These are phyloP conservation scores for Melangyna quadrimaculata DNA, from an alignment of 2,888 invertebrate species.

Conservation along the genomic window DNA sequence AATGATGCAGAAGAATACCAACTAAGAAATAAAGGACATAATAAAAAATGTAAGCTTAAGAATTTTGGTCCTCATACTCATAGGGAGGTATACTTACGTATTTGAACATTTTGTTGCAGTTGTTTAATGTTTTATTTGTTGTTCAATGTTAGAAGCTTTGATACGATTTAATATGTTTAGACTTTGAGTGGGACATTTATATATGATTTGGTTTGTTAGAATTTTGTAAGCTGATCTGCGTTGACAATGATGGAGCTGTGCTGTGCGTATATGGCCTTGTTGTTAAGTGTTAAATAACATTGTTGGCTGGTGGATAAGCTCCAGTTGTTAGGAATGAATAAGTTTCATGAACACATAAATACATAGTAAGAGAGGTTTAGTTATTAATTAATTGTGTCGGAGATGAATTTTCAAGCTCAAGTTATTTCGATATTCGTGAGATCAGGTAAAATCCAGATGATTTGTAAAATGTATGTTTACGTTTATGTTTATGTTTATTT, in stretches of 20 bases:
- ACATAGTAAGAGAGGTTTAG: not conserved
- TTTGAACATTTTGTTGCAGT: conserved; percentile 82
- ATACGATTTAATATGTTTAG: conserved; percentile 39
- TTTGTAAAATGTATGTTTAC: too few species aligned
- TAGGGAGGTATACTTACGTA: too few species aligned
- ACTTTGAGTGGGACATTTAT: conserved; percentile 18
- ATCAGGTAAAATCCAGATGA: not conserved
- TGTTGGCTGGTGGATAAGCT: conserved; percentile 29
- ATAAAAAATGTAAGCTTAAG: too few species aligned
- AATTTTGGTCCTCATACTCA: too few species aligned
- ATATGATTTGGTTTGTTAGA: conserved; percentile 39
- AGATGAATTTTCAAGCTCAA: not conserved
- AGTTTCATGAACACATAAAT: not conserved
- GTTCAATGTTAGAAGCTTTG: conserved; percentile 24
- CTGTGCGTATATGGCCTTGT: conserved; percentile 24
- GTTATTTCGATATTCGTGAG: not conserved
- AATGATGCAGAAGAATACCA: conserved; percentile 81
- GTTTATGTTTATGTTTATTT: too few species aligned
- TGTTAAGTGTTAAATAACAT: conserved; percentile 32
- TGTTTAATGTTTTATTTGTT: conserved; percentile 8
- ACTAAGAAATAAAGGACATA: conserved; percentile 77
- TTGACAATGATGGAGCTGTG: conserved; percentile 1
- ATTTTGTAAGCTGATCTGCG: conserved; percentile 22
- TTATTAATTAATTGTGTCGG: not conserved
- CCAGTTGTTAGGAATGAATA: not conserved